Evolutionary conservation across 1,140 invertebrate genomes (phyloP), one percentile per base, ranked within the genome.

Genomic region (Drosophila pallidifrons): DNA sequence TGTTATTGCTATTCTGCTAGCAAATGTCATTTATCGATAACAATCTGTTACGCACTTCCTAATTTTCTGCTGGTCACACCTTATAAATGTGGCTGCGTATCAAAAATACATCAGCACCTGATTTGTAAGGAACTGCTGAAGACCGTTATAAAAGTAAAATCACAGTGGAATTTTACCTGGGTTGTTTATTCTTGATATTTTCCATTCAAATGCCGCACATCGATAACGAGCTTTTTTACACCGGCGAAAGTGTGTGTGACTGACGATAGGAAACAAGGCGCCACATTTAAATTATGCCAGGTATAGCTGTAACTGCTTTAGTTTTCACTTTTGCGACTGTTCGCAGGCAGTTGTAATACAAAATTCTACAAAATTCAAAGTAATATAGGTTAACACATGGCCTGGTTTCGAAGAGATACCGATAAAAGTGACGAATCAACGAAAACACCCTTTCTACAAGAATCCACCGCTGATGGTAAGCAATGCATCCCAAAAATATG

Each of bases 391-490:
- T 43, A n/a, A 45, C n/a, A 25, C 13, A 69, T 69, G 47, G 57
- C 66, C 45, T 52, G 66, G 57, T 69, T 69, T 52, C 66, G 58
- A 10, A 60, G 8, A 25, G 47, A 45, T 1, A 46, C 7, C 6
- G 32, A 52, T 51, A 51, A 30, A 10, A 47, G n/a, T 46, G n/a
- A 28, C 6, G 38, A 51, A 10, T 38, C 35, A 38, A 38, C 35
- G 3, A 38, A 38, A 38, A 8, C 35, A 10, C 35, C 35, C 1
- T 3, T 38, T 38, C 10, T 38, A 10, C 35, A 38, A 38, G 35
- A 38, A 38, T 10, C 35, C 35, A 7, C 5, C 10, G n/a, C 45
- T 10, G 15, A 25, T 10, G 43, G 65, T 68, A 68, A 68, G 47
- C 45, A 16, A 47, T 20, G 13, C 46, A 25, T 4, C 3, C 20